These are phyloP conservation scores for Rhabdomys dilectus DNA, from an alignment of 2,113 vertebrate species.

Conservation along the genomic window DNA sequence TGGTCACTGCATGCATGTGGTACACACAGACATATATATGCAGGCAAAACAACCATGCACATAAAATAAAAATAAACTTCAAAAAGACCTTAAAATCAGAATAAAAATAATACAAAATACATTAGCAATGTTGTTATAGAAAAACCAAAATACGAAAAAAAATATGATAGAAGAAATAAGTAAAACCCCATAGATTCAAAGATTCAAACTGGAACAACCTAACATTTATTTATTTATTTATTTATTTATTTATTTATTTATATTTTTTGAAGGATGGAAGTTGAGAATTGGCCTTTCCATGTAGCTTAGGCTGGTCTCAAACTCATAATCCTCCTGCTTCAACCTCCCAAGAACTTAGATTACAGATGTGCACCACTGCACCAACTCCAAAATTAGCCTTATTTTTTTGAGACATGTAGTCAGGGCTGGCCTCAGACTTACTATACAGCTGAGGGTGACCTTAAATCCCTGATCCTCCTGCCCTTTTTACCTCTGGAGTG, in stretches of 20 bases:
- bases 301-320: neutral
- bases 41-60: neutral
- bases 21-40: neutral
- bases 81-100: neutral
- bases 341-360: neutral
- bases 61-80: neutral
- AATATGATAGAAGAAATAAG: neutral
- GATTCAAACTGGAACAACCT: neutral
- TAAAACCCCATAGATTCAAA: neutral
- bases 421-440: neutral
- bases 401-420: neutral
- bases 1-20: neutral
- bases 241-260: too few species aligned
- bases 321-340: neutral
- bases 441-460: neutral
- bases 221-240: too few species aligned
- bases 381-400: neutral
- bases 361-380: neutral
- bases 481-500: neutral
- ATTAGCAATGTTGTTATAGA: neutral
- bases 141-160: neutral
- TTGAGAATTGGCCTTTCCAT: neutral
- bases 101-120: slow-evolving; percentile 39
- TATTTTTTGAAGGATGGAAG: neutral
- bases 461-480: neutral